Conservation (phyloP, 2,797 vertebrate species). For the Microctenopoma steveboyesi region DNA sequence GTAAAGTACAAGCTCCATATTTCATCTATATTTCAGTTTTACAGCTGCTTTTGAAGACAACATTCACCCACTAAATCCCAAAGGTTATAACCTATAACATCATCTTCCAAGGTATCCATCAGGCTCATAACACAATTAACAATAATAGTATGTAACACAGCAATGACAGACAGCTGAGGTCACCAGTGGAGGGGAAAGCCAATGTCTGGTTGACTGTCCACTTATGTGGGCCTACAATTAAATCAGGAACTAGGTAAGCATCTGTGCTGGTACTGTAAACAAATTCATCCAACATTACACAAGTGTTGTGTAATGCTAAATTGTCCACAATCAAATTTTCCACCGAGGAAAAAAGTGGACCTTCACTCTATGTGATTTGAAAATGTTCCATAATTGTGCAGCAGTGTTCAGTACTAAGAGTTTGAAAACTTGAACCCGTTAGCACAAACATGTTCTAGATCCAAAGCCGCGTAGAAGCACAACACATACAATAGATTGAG, state of each 20-base stretch:
- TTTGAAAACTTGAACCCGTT: conserved; percentile 21
- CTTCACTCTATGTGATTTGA: not conserved
- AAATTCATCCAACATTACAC: conserved; percentile 17
- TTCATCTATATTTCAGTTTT: conserved; percentile 9
- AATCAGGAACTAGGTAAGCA: conserved; percentile 48
- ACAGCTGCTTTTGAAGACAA: conserved; percentile 51
- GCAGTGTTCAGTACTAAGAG: not conserved
- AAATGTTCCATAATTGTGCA: conserved; percentile 1
- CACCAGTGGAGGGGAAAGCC: conserved; percentile 27
- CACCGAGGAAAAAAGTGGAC: not conserved
- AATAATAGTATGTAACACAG: conserved; percentile 49
- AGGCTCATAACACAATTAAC: conserved; percentile 39
- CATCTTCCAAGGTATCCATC: conserved; percentile 36
- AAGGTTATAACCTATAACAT: conserved; percentile 45
- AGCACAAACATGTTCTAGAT: conserved; percentile 1
- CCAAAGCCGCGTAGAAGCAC: conserved; percentile 13
- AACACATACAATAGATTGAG: not conserved
- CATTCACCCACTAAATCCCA: conserved; percentile 48
- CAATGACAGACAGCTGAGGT: conserved; percentile 50
- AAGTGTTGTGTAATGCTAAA: not conserved
- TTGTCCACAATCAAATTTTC: not conserved
- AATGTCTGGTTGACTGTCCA: conserved; percentile 8
- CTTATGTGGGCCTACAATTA: conserved; percentile 41
- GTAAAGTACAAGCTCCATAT: conserved; percentile 14
- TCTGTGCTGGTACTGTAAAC: conserved; percentile 35